Evolutionary conservation across 2,888 invertebrate species (phyloP), one percentile per base, ranked within the genome.

Genomic region (Chrysodeixis includens): DNA sequence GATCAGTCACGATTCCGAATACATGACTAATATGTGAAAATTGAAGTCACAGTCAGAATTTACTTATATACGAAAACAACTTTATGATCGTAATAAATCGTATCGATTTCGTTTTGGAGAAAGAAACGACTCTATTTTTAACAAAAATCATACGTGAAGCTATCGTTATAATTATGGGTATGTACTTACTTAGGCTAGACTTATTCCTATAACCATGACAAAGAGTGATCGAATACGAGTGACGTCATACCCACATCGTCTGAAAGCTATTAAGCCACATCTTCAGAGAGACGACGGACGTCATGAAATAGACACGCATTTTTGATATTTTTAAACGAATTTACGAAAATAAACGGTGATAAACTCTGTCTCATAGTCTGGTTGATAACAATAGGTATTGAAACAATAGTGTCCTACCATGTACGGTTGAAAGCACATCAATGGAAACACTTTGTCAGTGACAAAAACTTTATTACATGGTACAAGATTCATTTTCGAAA

Each of bases 221-320:
- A 63, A 56, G 53, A 64, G 62, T 71, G 58, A 53, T 16, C 20
- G 46, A 63, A 30, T 53, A 53, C 26, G 16, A 14, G 46, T 71
- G 65, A 71, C 59, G 59, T 64, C 64, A 75, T 46, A 3, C 26
- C 71, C 20, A 54, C 74, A 46, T 61, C 71, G 57, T 32, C 46
- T 30, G 35, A 12, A 55, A 44, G 30, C 32, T 56, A 49, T 8
- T 59, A 22, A 16, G 56, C 16, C 22, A 22, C 44, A 44, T 58
- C 18, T 51, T 30, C 16, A 18, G 8, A 26, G 10, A 14, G 18
- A 35, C 26, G 18, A 44, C 49, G 55, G 56, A 70, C 76, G 49
- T n/a, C 56, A 64, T 51, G 49, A 18, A 59, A 35, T 22, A 46
- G 30, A 26, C 8, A 35, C 8, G 22, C 49, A 53, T 9, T 70